A percentile compares a stretch with the other conserved stretches of the same genome.
Conservation (phyloP, 2,888 invertebrate species). For the Temnothorax ravouxi region DNA sequence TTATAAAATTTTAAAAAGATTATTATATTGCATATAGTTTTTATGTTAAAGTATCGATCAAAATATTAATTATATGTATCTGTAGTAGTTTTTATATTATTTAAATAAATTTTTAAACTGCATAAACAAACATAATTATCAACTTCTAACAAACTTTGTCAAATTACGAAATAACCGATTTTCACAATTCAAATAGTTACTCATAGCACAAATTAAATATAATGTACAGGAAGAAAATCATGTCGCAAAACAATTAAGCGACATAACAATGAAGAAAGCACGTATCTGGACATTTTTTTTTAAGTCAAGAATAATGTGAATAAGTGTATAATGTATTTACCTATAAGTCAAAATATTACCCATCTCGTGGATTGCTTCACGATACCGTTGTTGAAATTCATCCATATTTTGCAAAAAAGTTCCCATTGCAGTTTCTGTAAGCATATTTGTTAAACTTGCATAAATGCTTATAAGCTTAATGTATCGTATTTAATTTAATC, state of each 20-base stretch:
- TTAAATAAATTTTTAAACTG: no score
- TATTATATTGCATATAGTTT: no score
- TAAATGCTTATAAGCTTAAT: neutral
- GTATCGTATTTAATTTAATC: neutral
- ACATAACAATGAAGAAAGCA: no score
- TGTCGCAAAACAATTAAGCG: no score
- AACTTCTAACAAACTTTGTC: no score
- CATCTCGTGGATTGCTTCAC: conserved; percentile 64
- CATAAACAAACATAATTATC: no score
- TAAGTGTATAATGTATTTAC: conserved; percentile 52
- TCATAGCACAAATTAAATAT: no score
- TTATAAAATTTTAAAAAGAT: neutral
- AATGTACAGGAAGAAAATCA: no score
- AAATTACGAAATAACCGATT: no score
- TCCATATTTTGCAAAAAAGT: conserved; percentile 56
- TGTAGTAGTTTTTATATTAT: neutral
- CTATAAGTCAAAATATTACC: conserved; percentile 59
- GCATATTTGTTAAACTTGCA: neutral
- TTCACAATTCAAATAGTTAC: no score
- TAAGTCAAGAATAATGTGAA: no score
- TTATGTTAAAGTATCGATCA: neutral
- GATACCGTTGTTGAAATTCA: conserved; percentile 63
- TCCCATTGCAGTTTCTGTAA: conserved; percentile 85
- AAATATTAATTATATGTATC: neutral
- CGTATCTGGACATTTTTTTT: no score